Conservation (phyloP, 2,797 vertebrate species). For the Danio tinwini region DNA sequence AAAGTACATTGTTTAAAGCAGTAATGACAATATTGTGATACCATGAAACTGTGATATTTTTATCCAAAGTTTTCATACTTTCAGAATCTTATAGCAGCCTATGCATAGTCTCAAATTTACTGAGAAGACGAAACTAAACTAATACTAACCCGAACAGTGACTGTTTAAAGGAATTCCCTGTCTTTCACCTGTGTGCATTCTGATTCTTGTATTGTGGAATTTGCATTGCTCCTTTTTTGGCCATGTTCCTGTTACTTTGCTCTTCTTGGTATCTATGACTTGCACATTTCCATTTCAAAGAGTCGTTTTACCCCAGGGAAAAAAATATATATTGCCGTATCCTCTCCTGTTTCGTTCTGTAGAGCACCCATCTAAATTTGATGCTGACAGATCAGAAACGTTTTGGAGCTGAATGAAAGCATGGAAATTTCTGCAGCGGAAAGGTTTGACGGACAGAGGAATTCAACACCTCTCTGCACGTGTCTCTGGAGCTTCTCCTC, state of each 20-base stretch:
- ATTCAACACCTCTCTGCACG: not conserved
- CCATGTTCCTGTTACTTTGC: not conserved
- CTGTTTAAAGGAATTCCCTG: not conserved
- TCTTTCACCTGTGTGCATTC: not conserved
- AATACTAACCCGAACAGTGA: not conserved
- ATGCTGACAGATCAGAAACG: constrained; percentile 16
- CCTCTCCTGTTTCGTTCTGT: constrained; percentile 6
- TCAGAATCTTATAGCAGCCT: no score
- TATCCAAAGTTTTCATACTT: no score
- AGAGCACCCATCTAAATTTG: constrained; percentile 15
- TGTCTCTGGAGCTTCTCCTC: not conserved
- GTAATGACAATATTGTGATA: no score
- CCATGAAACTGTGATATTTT: no score
- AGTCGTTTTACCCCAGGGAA: not conserved
- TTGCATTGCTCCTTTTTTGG: not conserved
- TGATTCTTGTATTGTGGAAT: not conserved
- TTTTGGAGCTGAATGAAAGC: constrained; percentile 13
- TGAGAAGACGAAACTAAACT: not conserved
- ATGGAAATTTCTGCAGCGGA: not conserved
- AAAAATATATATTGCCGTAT: not conserved
- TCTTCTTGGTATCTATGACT: constrained; percentile 26
- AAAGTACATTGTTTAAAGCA: no score
- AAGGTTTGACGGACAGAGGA: constrained; percentile 28
- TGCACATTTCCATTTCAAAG: constrained; percentile 32
- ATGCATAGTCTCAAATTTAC: no score